Evolutionary conservation across 2,888 invertebrate species (phyloP).

Genomic region (Hybos culiciformis): DNA sequence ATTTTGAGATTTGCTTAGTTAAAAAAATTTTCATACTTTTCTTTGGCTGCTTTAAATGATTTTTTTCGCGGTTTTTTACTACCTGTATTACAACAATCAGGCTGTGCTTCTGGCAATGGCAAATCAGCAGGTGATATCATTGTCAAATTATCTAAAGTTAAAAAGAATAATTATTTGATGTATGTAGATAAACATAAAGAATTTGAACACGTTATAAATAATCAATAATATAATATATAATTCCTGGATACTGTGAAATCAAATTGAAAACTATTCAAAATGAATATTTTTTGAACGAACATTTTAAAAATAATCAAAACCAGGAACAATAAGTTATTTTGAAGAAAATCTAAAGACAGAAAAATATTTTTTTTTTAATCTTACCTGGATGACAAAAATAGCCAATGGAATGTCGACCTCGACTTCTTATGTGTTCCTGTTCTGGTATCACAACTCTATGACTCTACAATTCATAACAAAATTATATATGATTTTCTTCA

Average conservation of each 20-base stretch:
- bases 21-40: constrained; percentile 24
- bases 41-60: constrained; percentile 35
- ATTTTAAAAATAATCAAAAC: background rate
- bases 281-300: background rate
- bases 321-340: background rate
- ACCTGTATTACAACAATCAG: constrained; percentile 20
- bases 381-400: constrained; percentile 64
- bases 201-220: background rate
- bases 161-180: background rate
- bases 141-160: constrained; percentile 28
- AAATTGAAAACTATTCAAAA: background rate
- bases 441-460: constrained; percentile 62
- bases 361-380: constrained; percentile 3
- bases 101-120: constrained; percentile 24
- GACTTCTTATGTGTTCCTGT: constrained; percentile 44
- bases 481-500: background rate
- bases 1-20: constrained; percentile 28
- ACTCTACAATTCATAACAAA: constrained; percentile 34
- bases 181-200: background rate
- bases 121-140: constrained; percentile 35
- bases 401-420: constrained; percentile 60
- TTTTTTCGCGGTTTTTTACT: constrained; percentile 32
- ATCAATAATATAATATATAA: no score
- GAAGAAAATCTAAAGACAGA: background rate
- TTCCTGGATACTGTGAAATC: no score